Percentiles rank a stretch among this genome's conserved stretches.
Conservation (phyloP, 2,888 invertebrate genomes). For the Nezara viridula region DNA sequence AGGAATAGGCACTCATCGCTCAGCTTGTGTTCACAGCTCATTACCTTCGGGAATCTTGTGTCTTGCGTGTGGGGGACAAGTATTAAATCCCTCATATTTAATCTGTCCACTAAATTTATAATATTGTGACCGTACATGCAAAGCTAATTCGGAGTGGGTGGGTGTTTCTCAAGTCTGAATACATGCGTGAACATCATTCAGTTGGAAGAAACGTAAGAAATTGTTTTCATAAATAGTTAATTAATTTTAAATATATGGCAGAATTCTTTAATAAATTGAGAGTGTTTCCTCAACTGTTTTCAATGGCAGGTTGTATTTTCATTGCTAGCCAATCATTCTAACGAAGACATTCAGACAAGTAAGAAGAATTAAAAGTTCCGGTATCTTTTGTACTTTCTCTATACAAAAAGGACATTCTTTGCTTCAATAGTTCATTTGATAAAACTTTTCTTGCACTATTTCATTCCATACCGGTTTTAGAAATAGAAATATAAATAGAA, state of each 20-base stretch:
- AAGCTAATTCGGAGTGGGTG: neutral
- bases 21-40: slow-evolving; percentile 43
- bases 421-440: too few relatives aligned
- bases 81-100: slow-evolving; percentile 45
- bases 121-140: neutral
- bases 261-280: too few relatives aligned
- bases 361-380: too few relatives aligned
- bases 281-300: too few relatives aligned
- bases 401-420: too few relatives aligned
- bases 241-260: neutral
- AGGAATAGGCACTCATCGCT: neutral
- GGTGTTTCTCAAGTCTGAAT: neutral
- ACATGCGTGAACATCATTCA: neutral
- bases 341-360: too few relatives aligned
- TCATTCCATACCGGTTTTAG: too few relatives aligned
- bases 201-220: neutral
- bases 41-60: slow-evolving; percentile 7
- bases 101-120: slow-evolving; percentile 29
- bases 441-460: too few relatives aligned
- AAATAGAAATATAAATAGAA: too few relatives aligned
- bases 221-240: neutral
- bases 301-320: too few relatives aligned
- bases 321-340: too few relatives aligned
- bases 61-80: slow-evolving; percentile 23
- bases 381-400: too few relatives aligned